phyloP scores from a whole-genome alignment of 2,888 invertebrate genomes.

The Nezara viridula region DNA sequence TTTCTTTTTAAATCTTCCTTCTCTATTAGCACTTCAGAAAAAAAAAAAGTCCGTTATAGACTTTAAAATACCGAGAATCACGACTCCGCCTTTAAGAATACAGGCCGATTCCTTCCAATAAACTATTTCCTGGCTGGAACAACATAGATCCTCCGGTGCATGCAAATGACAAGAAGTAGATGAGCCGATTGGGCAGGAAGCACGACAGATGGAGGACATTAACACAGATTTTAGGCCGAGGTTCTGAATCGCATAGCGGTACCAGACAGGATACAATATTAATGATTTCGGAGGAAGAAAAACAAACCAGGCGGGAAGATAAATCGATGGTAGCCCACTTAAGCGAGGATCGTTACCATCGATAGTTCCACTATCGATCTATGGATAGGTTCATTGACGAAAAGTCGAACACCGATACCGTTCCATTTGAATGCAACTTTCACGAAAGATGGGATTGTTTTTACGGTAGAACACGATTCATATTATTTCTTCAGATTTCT shows the following conservation, averaged over 20 bases:
- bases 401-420: not conserved
- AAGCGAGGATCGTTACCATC: not conserved
- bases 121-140: constrained; percentile 24
- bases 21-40: not conserved
- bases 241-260: not conserved
- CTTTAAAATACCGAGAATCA: not conserved
- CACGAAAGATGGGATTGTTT: not conserved
- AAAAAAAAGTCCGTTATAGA: not conserved
- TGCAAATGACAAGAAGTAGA: not conserved
- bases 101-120: not conserved
- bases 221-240: not conserved
- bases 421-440: not conserved
- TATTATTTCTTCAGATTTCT: not conserved
- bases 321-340: not conserved
- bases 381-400: not conserved
- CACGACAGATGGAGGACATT: not conserved
- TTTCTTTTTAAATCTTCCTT: too few relatives aligned
- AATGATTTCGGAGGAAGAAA: not conserved
- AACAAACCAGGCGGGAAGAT: not conserved
- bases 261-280: not conserved
- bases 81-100: not conserved
- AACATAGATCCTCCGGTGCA: not conserved
- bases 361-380: not conserved
- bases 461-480: not conserved
- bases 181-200: not conserved